A percentile compares a stretch with the other conserved stretches of the same genome.
phyloP scores from a whole-genome alignment of 2,797 vertebrate species.

The Dallia pectoralis region DNA sequence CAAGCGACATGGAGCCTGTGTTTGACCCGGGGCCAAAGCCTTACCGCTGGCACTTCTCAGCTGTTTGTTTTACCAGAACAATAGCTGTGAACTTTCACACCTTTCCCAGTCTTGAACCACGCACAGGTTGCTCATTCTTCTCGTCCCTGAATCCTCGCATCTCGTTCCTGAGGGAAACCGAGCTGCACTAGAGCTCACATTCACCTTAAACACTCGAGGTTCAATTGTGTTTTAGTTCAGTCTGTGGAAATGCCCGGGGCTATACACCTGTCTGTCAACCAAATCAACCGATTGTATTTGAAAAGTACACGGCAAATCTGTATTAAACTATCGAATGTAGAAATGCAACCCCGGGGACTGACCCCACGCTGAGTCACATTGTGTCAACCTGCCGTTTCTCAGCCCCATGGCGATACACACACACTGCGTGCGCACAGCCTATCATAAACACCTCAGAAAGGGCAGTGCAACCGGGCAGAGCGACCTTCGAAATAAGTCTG shows the following conservation, averaged over 20 bases:
- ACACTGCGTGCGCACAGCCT: neutral
- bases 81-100: too few relatives aligned
- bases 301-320: neutral
- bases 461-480: neutral
- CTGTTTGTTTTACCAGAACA: too few relatives aligned
- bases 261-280: neutral
- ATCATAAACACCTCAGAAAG: slow-evolving; percentile 2
- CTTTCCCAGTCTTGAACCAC: too few relatives aligned
- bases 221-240: too few relatives aligned
- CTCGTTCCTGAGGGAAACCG: too few relatives aligned
- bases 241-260: neutral
- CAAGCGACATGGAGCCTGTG: too few relatives aligned
- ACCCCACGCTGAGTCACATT: neutral
- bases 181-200: too few relatives aligned
- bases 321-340: neutral
- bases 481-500: neutral
- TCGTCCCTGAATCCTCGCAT: too few relatives aligned
- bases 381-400: neutral
- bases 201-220: too few relatives aligned
- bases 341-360: neutral
- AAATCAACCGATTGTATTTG: neutral
- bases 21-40: too few relatives aligned
- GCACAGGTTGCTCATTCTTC: too few relatives aligned
- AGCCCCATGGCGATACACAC: neutral
- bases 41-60: too few relatives aligned